Percentiles rank a stretch among this genome's conserved stretches.
Evolutionary conservation across 1,140 invertebrate species (phyloP).

Genomic region (Stegodyphus mimosarum): DNA sequence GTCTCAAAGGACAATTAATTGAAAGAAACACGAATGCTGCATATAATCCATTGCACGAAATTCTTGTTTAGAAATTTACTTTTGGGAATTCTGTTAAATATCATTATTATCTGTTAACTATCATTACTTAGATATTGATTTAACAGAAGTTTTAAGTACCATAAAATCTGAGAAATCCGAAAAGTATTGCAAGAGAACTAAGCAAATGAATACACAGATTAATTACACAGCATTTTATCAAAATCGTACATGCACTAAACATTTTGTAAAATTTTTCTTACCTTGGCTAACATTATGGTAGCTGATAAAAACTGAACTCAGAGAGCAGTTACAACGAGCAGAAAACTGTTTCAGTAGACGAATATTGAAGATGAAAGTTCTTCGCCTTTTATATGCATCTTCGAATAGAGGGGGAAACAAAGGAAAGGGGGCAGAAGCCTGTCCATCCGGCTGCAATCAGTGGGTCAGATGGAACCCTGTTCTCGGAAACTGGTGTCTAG

Average conservation of each 20-base stretch:
- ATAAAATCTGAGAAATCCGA: no score
- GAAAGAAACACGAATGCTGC: no score
- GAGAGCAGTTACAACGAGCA: no score
- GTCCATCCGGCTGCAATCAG: constrained; percentile 42
- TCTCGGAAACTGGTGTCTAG: constrained; percentile 35
- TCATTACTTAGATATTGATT: no score
- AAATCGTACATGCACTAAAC: background rate
- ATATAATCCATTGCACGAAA: no score
- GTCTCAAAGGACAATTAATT: no score
- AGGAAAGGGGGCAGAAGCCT: constrained; percentile 18
- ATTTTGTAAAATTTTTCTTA: background rate
- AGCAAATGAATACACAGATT: no score
- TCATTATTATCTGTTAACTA: no score
- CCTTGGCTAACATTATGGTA: constrained; percentile 37
- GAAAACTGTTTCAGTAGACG: background rate
- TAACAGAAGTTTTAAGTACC: no score
- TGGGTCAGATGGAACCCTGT: constrained; percentile 48
- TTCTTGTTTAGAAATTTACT: no score
- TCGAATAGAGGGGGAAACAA: constrained; percentile 1
- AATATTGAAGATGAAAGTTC: constrained; percentile 28
- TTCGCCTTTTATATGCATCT: constrained; percentile 30
- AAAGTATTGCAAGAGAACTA: no score
- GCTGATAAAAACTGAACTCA: background rate
- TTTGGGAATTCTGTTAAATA: no score
- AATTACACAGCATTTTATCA: background rate